Percentiles rank a stretch among this genome's conserved stretches.
phyloP scores from a whole-genome alignment of 2,113 vertebrate species.

The Patagioenas fasciata region DNA sequence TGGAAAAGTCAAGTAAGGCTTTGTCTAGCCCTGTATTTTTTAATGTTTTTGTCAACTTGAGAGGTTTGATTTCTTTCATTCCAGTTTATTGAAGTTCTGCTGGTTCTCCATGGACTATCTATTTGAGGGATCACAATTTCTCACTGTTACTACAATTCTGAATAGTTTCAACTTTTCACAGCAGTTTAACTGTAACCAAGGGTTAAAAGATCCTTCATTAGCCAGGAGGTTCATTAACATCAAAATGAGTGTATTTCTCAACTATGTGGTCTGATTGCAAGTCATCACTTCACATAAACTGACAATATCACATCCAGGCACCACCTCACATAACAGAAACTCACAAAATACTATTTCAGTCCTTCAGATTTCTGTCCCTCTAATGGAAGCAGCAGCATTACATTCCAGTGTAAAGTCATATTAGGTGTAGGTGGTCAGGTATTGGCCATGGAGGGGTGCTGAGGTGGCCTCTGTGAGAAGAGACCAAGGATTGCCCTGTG shows the following conservation, averaged over 20 bases:
- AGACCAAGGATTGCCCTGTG: not conserved
- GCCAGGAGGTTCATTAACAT: not conserved
- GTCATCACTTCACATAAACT: not conserved
- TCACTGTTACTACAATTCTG: not conserved
- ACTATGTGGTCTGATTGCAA: not conserved
- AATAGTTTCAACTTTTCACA: not conserved
- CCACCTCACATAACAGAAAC: not conserved
- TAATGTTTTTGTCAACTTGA: not conserved
- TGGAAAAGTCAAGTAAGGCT: not conserved
- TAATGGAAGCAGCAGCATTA: not conserved
- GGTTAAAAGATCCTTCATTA: not conserved
- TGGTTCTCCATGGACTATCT: not conserved
- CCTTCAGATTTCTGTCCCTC: not conserved
- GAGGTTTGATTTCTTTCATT: not conserved
- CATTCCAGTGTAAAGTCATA: not conserved
- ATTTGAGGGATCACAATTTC: not conserved
- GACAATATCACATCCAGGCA: not conserved
- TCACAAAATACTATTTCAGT: not conserved
- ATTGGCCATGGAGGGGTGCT: fast-evolving
- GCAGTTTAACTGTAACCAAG: not conserved
- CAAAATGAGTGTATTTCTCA: not conserved
- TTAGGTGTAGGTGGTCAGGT: no score
- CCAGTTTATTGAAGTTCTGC: not conserved
- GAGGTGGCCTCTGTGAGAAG: not conserved
- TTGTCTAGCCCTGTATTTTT: not conserved